These are phyloP conservation scores for Brachyalestes nurse DNA, from an alignment of 2,797 vertebrate species.

Conservation along the genomic window DNA sequence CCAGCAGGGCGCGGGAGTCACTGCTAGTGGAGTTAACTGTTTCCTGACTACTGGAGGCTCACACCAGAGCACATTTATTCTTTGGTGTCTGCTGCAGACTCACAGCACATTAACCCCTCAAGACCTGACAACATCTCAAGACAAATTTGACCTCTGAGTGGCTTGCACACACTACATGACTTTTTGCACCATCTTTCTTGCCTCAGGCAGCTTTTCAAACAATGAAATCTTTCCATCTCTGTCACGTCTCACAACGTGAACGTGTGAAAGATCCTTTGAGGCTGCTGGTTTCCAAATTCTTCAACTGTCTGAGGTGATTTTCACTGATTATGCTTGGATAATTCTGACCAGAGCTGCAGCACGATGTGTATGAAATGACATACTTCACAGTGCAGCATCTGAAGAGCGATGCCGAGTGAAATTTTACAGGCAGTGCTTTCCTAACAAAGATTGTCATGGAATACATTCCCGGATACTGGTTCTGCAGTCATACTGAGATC, in stretches of 20 bases:
- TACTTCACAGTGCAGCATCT: background rate
- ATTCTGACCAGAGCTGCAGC: background rate
- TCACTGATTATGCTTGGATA: background rate
- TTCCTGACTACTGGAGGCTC: conserved; percentile 29
- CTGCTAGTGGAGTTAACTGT: conserved; percentile 40
- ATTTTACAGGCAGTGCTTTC: background rate
- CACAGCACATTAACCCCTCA: conserved; percentile 31
- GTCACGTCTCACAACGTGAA: background rate
- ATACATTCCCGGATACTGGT: background rate
- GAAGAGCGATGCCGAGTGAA: background rate
- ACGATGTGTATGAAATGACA: background rate
- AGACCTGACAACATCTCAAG: conserved; percentile 3
- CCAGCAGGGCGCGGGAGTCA: conserved; percentile 34
- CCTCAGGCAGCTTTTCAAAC: background rate
- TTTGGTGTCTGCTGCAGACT: conserved; percentile 23
- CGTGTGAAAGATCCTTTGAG: background rate
- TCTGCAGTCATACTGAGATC: background rate
- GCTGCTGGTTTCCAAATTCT: background rate
- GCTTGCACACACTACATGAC: background rate
- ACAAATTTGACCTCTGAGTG: conserved; percentile 10
- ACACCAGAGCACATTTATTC: conserved; percentile 28
- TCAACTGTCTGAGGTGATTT: background rate
- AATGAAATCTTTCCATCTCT: background rate
- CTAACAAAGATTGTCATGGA: background rate
- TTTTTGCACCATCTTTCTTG: conserved; percentile 17